phyloP scores from a whole-genome alignment of 2,888 invertebrate species.

The Alviniconcha strummeri region DNA sequence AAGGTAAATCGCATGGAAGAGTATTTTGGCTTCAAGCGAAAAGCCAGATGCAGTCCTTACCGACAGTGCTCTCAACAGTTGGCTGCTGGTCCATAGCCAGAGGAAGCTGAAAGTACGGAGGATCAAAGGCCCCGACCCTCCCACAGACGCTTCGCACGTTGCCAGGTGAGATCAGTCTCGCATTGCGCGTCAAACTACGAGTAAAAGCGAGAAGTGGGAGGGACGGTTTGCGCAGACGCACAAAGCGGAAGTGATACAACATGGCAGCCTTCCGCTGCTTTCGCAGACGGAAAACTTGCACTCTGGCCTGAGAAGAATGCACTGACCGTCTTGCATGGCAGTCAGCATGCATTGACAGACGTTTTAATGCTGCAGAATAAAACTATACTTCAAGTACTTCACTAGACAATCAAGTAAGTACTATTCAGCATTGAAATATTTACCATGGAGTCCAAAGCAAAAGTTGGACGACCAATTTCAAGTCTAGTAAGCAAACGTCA shows the following conservation, averaged over 20 bases:
- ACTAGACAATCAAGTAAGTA: slow-evolving; percentile 3
- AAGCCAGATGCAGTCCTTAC: no score
- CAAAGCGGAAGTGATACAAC: slow-evolving; percentile 46
- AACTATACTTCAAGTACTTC: not conserved
- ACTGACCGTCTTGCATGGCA: not conserved
- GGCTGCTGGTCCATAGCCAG: no score
- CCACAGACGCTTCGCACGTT: slow-evolving; percentile 57
- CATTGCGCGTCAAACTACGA: slow-evolving; percentile 41
- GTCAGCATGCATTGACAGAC: not conserved
- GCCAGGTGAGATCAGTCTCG: slow-evolving; percentile 50
- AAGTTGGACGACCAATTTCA: slow-evolving; percentile 20
- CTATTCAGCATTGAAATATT: not conserved
- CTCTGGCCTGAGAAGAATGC: slow-evolving; percentile 2
- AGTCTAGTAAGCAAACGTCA: slow-evolving; percentile 24
- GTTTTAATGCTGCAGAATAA: not conserved
- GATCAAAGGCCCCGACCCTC: slow-evolving; percentile 31
- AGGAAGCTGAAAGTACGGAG: not conserved
- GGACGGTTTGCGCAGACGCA: slow-evolving; percentile 41
- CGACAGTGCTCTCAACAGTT: no score
- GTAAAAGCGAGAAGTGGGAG: slow-evolving; percentile 58
- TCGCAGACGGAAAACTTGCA: slow-evolving; percentile 2
- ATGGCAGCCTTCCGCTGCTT: slow-evolving; percentile 45
- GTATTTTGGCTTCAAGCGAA: no score
- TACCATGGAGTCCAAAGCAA: slow-evolving; percentile 20
- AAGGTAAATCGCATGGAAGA: no score